Base-by-base conservation (phyloP, 2,113 vertebrate species). In the Perca fluviatilis region DNA sequence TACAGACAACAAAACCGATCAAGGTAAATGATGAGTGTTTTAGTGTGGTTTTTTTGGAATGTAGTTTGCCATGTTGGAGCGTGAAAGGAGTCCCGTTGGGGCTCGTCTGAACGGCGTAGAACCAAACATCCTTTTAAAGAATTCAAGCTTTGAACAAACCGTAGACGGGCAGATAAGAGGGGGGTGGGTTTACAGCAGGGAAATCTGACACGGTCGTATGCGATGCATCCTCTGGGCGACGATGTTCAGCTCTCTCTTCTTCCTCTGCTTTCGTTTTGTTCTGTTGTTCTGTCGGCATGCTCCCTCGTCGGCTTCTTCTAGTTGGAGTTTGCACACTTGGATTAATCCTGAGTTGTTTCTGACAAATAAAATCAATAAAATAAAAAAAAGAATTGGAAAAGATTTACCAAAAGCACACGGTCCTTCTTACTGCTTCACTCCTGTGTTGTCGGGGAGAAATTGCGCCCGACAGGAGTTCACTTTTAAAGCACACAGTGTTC, bases 401-500 rank as follows among this genome's bases (percentile, higher is more conserved):
- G 72, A 77, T 68, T 23, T 56, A 68, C 69, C 40, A 1, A 23
- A 23, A 33, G 89, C 80, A 70, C 78, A 61, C 36, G 0, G 0
- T 4, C 3, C 13, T 0, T 51, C 76, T 73, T 27, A 6, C 70
- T 46, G 50, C 75, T 81, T 58, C 60, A 27, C 79, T 50, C 36
- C 27, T 4, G 9, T 18, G 36, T 50, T 71, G 21, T 23, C 11
- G 33, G 50, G 51, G 51, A 49, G 54, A 27, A 80, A 70, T 30
- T 3, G 3, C 54, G 56, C 27, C 64, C 12, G 47, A 49, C 60
- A 2, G 58, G 54, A 57, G 12, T 18, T n/a, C 5, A 62, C 25
- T 30, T 30, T 12, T 5, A 53, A 90, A 90, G 86, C 86, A 73
- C 80, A 79, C 66, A 50, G 50, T 40, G 23, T 11, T 5, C 13